A percentile compares a stretch with the other conserved stretches of the same genome.
Evolutionary conservation across 92 coral and sea anemone species (phyloP).

Genomic region (Actinostola sp.): DNA sequence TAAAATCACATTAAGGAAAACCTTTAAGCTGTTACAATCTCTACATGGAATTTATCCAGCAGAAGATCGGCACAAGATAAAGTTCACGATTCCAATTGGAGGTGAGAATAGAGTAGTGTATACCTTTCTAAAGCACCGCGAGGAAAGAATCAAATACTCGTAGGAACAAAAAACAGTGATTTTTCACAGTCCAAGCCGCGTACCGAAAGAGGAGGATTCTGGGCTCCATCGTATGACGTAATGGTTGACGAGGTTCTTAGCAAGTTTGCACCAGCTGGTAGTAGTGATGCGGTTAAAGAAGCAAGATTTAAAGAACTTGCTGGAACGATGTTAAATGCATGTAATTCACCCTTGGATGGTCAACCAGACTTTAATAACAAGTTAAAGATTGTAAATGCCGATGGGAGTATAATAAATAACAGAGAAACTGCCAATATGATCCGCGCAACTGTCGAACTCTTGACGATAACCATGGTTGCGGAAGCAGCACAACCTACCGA

Average conservation of each 20-base stretch:
- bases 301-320: slow-evolving; percentile 2
- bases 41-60: slow-evolving; percentile 10
- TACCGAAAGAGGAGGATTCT: background rate
- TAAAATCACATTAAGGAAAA: slow-evolving; percentile 2
- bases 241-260: slow-evolving; percentile 18
- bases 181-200: slow-evolving; percentile 17
- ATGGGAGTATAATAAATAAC: background rate
- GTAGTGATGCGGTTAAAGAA: too few relatives aligned
- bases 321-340: slow-evolving; percentile 3
- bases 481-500: slow-evolving; percentile 55
- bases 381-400: background rate
- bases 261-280: background rate
- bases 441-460: slow-evolving; percentile 51
- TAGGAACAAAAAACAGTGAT: slow-evolving; percentile 13
- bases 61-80: slow-evolving; percentile 5
- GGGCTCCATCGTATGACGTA: slow-evolving; percentile 30
- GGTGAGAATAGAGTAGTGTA: slow-evolving; percentile 18
- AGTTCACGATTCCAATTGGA: slow-evolving; percentile 41
- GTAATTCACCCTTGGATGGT: background rate
- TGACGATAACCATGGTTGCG: slow-evolving; percentile 51
- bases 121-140: background rate
- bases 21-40: slow-evolving; percentile 37
- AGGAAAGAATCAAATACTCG: slow-evolving; percentile 20
- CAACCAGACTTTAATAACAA: slow-evolving; percentile 16
- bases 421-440: slow-evolving; percentile 14